Base-by-base conservation (phyloP, 2,888 invertebrate species). In the Agonopterix alstromeriana region DNA sequence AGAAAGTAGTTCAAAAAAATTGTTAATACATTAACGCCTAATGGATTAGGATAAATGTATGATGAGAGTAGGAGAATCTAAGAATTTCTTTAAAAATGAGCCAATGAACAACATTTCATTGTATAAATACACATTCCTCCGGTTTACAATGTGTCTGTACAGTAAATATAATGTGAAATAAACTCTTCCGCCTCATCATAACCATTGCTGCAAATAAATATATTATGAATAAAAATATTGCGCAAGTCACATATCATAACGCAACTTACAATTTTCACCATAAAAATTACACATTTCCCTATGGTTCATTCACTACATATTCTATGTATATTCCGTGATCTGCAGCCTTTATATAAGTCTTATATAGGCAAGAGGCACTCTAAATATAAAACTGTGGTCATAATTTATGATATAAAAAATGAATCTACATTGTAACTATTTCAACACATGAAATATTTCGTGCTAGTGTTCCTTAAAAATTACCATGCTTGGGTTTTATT, bases 341-440 rank as follows among this genome's bases (percentile, higher is more conserved):
- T 82, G 89, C 89, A 90, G 89, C 89, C 89, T 89, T 89, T 86
- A 84, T 83, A 85, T 87, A 87, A 89, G 89, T 89, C 89, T 89
- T 89, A 82, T 87, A 86, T 77, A 89, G 89, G 89, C 89, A 90
- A 90, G 90, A 90, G 91, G 91, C 90, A 91, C 90, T 91, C 90
- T 89, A 90, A 89, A 90, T 90, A 90, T 90, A 90, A 89, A 89
- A 89, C 83, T 78, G 89, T 89, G 88, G 90, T 90, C 90, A 86
- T 87, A 87, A 87, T 88, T 82, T 73, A 79, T 75, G 67, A 74
- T 80, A 82, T 77, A 84, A 84, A 17, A 83, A 87, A 85, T 73
- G 78, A 81, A 79, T 78, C 84, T 85, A 86, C 81, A 56, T 63
- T 69, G 66, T 73, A 78, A 67, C 82, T 82, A 83, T 79, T 74